These are phyloP conservation scores for Premnoplex brunnescens DNA, from an alignment of 2,797 vertebrate species.

Conservation along the genomic window DNA sequence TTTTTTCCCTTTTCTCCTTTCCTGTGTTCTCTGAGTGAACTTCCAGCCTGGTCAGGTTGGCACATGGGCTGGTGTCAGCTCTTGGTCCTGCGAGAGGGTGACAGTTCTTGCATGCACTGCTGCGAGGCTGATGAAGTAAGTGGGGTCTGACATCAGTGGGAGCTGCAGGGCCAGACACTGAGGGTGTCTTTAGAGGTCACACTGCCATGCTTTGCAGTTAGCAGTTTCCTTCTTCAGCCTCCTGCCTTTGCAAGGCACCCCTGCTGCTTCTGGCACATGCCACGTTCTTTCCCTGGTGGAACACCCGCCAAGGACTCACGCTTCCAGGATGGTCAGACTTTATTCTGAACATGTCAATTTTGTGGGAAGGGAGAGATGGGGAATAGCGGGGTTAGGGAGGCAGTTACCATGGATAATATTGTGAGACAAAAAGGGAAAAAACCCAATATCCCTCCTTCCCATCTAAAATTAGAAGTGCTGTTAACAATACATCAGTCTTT, in stretches of 20 bases:
- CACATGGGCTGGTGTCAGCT: not conserved
- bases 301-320: not conserved
- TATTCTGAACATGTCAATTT: not conserved
- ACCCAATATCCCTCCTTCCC: fast-evolving
- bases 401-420: not conserved
- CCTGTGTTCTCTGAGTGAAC: not conserved
- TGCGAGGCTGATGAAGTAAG: not conserved
- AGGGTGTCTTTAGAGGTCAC: not conserved
- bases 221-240: not conserved
- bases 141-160: fast-evolving
- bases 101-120: not conserved
- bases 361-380: not conserved
- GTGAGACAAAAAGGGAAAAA: not conserved
- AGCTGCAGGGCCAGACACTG: not conserved
- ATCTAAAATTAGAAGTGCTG: conserved; percentile 46
- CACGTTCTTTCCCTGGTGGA: not conserved
- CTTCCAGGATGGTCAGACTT: not conserved
- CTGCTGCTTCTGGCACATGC: not conserved
- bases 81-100: fast-evolving
- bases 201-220: fast-evolving
- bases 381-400: not conserved
- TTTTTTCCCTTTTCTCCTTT: not conserved
- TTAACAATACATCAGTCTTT: conserved; percentile 48
- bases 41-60: not conserved
- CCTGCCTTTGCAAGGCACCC: not conserved